Percentiles rank a stretch among this genome's conserved stretches.
phyloP scores from a whole-genome alignment of 1,140 invertebrate genomes.

The Drosophila setifemur region DNA sequence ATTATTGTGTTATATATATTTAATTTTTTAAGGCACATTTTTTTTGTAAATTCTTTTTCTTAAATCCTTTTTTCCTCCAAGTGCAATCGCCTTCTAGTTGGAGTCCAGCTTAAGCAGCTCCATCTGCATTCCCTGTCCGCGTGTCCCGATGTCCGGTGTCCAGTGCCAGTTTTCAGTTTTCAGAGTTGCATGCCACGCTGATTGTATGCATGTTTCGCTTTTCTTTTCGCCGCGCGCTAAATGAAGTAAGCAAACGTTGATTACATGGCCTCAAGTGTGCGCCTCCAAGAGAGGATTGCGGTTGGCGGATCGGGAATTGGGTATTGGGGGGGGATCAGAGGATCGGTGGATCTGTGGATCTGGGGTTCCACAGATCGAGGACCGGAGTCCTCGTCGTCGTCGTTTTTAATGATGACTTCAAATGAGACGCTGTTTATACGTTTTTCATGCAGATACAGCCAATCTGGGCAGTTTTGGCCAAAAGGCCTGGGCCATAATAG shows the following conservation, averaged over 20 bases:
- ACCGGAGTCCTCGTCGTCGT: constrained; percentile 54
- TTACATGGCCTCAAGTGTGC: constrained; percentile 80
- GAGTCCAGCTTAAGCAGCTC: constrained; percentile 46
- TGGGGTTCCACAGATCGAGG: neutral
- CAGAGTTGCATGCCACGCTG: constrained; percentile 44
- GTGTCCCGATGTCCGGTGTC: neutral
- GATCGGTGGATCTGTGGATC: neutral
- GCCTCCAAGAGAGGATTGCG: constrained; percentile 43
- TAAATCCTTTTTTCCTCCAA: neutral
- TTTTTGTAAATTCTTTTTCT: no score
- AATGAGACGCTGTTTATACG: constrained; percentile 68
- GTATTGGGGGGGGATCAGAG: neutral
- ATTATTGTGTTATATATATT: no score
- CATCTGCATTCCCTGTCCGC: constrained; percentile 44
- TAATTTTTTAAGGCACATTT: no score
- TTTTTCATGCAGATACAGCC: constrained; percentile 54
- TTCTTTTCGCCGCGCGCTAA: constrained; percentile 79
- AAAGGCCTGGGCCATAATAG: constrained; percentile 63
- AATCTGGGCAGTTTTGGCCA: constrained; percentile 61
- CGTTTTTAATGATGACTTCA: constrained; percentile 80
- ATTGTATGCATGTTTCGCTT: constrained; percentile 80
- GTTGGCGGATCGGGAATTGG: neutral
- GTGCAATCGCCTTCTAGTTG: constrained; percentile 10
- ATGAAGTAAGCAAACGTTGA: constrained; percentile 81
- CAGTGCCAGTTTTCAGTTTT: constrained; percentile 8